These are phyloP conservation scores for Saccopteryx bilineata DNA, from an alignment of 2,113 vertebrate genomes.

Conservation along the genomic window DNA sequence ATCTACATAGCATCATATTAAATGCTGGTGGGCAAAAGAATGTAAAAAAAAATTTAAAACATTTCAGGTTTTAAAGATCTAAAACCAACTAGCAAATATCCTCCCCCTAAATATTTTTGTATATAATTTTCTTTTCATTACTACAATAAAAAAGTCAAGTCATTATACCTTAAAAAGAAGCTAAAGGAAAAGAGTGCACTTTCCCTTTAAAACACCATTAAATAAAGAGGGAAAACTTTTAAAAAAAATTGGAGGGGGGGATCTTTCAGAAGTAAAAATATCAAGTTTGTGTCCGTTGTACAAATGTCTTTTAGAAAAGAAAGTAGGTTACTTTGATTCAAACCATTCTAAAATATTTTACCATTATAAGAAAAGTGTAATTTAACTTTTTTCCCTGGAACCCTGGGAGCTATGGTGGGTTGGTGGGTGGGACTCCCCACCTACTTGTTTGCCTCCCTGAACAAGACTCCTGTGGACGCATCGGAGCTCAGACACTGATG, in stretches of 20 bases:
- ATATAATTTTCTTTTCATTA: slow-evolving; percentile 55
- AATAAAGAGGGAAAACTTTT: slow-evolving; percentile 9
- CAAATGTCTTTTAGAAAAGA: slow-evolving; percentile 68
- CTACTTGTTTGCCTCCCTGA: slow-evolving; percentile 58
- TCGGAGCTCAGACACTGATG: background rate
- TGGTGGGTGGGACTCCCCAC: background rate
- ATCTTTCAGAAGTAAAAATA: slow-evolving; percentile 69
- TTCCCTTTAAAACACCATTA: slow-evolving; percentile 65
- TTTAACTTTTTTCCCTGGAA: background rate
- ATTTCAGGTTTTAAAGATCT: slow-evolving; percentile 56
- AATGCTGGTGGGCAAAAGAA: slow-evolving; percentile 55
- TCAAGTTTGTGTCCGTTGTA: slow-evolving; percentile 63
- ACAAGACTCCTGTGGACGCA: slow-evolving; percentile 41
- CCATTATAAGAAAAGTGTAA: slow-evolving; percentile 20
- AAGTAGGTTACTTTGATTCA: slow-evolving; percentile 54
- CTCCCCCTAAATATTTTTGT: slow-evolving; percentile 27
- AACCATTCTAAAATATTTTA: slow-evolving; percentile 68
- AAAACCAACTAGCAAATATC: slow-evolving; percentile 54
- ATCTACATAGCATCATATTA: slow-evolving; percentile 35
- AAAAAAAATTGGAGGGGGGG: background rate
- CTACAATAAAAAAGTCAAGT: slow-evolving; percentile 41
- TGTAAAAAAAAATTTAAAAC: slow-evolving; percentile 55
- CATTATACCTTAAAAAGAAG: slow-evolving; percentile 44
- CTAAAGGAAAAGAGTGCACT: slow-evolving; percentile 61
- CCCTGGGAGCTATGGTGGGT: accelerated